phyloP scores from a whole-genome alignment of 2,113 vertebrate genomes.

The Onychostruthus taczanowskii region DNA sequence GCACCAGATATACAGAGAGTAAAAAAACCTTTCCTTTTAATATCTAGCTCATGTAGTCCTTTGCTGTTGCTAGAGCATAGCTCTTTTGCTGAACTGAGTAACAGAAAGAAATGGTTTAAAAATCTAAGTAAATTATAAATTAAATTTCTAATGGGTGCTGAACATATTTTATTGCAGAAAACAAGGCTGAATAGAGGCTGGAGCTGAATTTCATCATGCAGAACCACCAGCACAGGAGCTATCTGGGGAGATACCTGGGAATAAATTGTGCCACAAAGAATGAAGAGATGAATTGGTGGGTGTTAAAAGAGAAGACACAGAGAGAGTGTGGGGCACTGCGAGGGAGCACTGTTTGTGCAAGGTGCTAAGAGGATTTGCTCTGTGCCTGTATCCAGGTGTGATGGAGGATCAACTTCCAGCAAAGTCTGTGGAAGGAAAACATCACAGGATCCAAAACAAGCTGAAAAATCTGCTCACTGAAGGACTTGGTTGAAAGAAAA shows the following conservation, averaged over 20 bases:
- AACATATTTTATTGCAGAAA: neutral
- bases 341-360: neutral
- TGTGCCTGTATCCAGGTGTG: neutral
- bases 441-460: neutral
- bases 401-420: neutral
- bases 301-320: neutral
- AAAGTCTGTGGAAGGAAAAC: neutral
- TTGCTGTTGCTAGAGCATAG: neutral
- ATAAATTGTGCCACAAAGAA: neutral
- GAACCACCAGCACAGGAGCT: neutral
- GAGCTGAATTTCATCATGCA: neutral
- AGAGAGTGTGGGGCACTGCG: neutral
- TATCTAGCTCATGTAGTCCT: neutral
- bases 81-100: neutral
- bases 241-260: neutral
- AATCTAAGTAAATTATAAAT: neutral
- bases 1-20: neutral
- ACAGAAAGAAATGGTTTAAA: neutral
- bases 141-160: neutral
- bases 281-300: neutral
- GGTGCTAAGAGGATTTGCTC: neutral
- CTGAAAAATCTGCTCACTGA: neutral
- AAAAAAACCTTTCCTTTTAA: neutral
- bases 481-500: neutral
- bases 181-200: neutral